Base-by-base conservation (phyloP, 2,797 vertebrate genomes). In the Cygnus olor region DNA sequence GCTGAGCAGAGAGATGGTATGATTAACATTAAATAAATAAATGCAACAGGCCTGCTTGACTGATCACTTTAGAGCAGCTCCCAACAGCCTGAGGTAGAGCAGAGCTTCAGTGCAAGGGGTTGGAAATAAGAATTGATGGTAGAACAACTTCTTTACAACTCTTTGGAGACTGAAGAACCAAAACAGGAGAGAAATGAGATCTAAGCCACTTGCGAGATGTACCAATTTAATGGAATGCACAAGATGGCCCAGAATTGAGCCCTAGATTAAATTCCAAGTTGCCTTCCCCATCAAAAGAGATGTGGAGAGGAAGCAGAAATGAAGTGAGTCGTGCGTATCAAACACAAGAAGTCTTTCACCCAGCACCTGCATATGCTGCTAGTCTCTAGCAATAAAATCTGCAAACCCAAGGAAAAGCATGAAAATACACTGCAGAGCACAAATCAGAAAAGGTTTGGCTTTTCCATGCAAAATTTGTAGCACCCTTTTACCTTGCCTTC, bases 71-170 rank as follows among this genome's bases (percentile, higher is more conserved):
- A 91, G 66, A 91, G 56, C 47, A 89, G 83, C 40, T 94, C 95
- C 90, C 93, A 80, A 30, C 49, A 94, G 93, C 90, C 64, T 56
- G 20, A 88, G 81, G 78, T 84, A 84, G 69, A 92, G 49, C 36
- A 78, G 21, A 87, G 88, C 71, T 94, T 87, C 80, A 85, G 81
- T 77, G 84, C 57, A 87, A 80, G 57, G n/a, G 57, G 49, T 6
- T 89, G n/a, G 74, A 94, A 95, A 92, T 82, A 95, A 83, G 87
- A 93, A 90, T 7, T 93, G 88, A 95, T 51, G 84, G 79, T 89
- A 92, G 86, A 94, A 90, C 78, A 92, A 95, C 90, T 90, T 83
- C 76, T 95, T 87, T 87, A 90, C 79, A 83, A 85, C 54, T 38
- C 81, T 94, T 93, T 72, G n/a, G 90, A 96, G 90, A 83, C 79